A percentile compares a stretch with the other conserved stretches of the same genome.
phyloP scores from a whole-genome alignment of 2,888 invertebrate genomes.

The Brenthis daphne region DNA sequence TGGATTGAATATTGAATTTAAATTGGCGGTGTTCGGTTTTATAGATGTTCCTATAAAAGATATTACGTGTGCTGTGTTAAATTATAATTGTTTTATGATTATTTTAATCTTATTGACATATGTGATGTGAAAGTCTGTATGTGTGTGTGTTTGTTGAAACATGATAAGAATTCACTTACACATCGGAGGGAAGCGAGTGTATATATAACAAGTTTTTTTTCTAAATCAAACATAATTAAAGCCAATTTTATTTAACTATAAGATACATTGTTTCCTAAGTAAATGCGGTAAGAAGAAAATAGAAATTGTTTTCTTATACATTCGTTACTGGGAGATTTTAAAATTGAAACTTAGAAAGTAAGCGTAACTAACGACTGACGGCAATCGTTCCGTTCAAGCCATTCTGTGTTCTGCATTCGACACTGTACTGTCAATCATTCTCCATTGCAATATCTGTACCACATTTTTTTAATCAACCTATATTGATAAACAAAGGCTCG shows the following conservation, averaged over 20 bases:
- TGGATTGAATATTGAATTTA: conserved; percentile 6
- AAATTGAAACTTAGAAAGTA: conserved; percentile 23
- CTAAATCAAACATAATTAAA: no score
- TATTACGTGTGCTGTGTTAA: background rate
- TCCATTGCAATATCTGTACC: conserved; percentile 8
- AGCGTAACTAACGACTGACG: conserved; percentile 14
- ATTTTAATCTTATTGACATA: background rate
- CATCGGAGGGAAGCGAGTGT: no score
- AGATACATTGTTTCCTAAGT: background rate
- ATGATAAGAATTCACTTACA: no score
- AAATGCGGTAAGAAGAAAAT: conserved; percentile 1
- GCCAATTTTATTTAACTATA: background rate
- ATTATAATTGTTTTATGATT: background rate
- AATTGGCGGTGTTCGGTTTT: conserved; percentile 6
- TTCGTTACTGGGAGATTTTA: conserved; percentile 2
- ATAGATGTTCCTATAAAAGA: background rate
- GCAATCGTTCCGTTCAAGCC: conserved; percentile 13
- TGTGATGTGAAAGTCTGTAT: no score
- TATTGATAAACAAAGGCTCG: background rate
- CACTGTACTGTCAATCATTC: conserved; percentile 20
- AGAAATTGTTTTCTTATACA: conserved; percentile 2
- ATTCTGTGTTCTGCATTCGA: conserved; percentile 17
- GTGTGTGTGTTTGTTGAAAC: no score
- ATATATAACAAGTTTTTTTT: no score
- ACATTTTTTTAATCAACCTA: conserved; percentile 16